Evolutionary conservation across 2,113 vertebrate species (phyloP).

Genomic region (Clarias batrachus): DNA sequence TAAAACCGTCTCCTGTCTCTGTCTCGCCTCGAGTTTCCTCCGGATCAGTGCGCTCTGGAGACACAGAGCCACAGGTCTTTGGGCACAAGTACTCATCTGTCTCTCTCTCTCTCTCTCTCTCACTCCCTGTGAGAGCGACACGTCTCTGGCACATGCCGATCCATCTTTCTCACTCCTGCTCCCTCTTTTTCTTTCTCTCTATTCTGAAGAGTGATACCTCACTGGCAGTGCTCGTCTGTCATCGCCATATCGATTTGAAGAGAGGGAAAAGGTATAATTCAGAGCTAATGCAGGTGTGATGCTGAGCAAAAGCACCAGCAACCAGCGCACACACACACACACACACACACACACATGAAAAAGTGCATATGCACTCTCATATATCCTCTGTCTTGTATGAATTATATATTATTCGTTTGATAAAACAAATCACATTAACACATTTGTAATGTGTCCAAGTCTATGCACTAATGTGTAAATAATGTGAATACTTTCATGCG

Average conservation of each 20-base stretch:
- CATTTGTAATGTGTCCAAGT: not conserved
- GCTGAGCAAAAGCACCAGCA: constrained; percentile 42
- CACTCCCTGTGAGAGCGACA: constrained; percentile 25
- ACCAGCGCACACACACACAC: constrained; percentile 15
- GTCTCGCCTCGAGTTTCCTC: constrained; percentile 10
- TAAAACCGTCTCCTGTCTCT: not conserved
- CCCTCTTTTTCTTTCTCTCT: constrained; percentile 19
- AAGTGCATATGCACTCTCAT: not conserved
- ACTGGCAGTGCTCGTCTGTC: constrained; percentile 54
- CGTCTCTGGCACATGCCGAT: constrained; percentile 14
- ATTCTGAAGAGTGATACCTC: constrained; percentile 48
- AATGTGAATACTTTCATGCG: constrained; percentile 12
- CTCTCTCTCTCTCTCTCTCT: not conserved
- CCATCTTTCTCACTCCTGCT: constrained; percentile 10
- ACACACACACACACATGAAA: constrained; percentile 11
- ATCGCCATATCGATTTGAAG: constrained; percentile 55
- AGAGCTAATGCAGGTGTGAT: constrained; percentile 58
- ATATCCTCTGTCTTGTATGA: not conserved
- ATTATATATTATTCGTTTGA: not conserved
- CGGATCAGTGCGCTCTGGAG: constrained; percentile 6
- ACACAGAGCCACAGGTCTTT: constrained; percentile 11
- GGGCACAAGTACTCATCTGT: constrained; percentile 17
- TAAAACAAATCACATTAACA: not conserved
- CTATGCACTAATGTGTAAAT: constrained; percentile 21
- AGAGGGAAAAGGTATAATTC: constrained; percentile 58